Evolutionary conservation across 2,113 vertebrate genomes (phyloP).

Genomic region (Nannospalax galili): DNA sequence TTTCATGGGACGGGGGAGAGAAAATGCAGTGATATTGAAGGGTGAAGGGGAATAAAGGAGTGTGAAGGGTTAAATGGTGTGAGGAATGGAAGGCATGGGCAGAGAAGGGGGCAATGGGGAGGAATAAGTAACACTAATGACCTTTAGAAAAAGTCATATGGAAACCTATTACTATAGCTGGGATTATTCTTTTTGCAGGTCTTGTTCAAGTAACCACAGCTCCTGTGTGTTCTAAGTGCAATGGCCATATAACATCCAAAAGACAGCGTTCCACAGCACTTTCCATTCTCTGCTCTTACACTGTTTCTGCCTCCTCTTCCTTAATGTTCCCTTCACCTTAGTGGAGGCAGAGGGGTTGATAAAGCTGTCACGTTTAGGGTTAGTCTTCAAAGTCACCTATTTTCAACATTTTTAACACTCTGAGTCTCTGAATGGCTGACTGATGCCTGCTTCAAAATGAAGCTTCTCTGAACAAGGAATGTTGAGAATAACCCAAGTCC

Average conservation of each 20-base stretch:
- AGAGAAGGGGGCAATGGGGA: no score
- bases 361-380: not conserved
- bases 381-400: not conserved
- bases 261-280: not conserved
- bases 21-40: no score
- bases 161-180: no score
- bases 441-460: not conserved
- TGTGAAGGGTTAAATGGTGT: no score
- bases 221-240: not conserved
- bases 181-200: no score
- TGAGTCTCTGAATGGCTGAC: not conserved
- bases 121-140: no score
- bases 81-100: no score
- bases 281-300: no score
- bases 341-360: not conserved
- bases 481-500: not conserved
- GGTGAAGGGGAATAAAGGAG: no score
- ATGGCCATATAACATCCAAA: not conserved
- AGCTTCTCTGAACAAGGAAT: not conserved
- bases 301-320: not conserved
- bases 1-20: no score
- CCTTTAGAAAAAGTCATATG: no score
- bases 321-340: not conserved
- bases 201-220: not conserved
- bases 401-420: no score